Evolutionary conservation across 2,113 vertebrate species (phyloP), one percentile per base, ranked within the genome.

Genomic region (Bubo scandiacus): DNA sequence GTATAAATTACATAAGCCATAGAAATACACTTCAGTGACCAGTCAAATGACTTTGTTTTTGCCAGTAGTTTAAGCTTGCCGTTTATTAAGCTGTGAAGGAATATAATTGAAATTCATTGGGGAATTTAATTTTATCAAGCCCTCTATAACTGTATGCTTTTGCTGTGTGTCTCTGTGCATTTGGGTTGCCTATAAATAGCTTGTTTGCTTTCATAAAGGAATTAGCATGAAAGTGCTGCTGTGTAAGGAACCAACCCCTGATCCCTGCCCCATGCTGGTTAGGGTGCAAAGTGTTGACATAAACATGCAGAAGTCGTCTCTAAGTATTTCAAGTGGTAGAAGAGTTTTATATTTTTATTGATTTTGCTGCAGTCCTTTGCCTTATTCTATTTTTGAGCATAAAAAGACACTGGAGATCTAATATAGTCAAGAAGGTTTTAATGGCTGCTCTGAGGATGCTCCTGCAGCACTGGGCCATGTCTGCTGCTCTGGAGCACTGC

Each of bases 61-160:
- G 77, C 81, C 78, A 58, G 81, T 49, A 66, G 61, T 87, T 95
- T 61, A 75, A 95, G 71, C 81, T 94, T 77, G 42, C 73, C 5
- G 3, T 94, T 94, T 91, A 87, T 91, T 92, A 94, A 91, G 26
- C 73, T 63, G 47, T 92, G 86, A 94, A 91, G 65, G 68, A 87
- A 94, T 75, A 87, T 59, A 94, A 94, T 79, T 94, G 73, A 92
- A 95, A 92, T 92, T 92, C 80, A 89, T n/a, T 54, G 73, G 51
- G 67, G 89, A 94, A 32, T 94, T 97, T 75, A 95, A 88, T 94
- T 95, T 92, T 88, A 84, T 89, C 89, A 73, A 58, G 54, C 27
- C 43, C 40, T 81, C 70, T 94, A 5, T 65, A 94, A 68, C 68
- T 38, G 38, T 22, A 1, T 79, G 72, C 83, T 86, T 90, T 90